Base-by-base conservation (phyloP, 2,888 invertebrate genomes). In the Agrotis exclamationis region DNA sequence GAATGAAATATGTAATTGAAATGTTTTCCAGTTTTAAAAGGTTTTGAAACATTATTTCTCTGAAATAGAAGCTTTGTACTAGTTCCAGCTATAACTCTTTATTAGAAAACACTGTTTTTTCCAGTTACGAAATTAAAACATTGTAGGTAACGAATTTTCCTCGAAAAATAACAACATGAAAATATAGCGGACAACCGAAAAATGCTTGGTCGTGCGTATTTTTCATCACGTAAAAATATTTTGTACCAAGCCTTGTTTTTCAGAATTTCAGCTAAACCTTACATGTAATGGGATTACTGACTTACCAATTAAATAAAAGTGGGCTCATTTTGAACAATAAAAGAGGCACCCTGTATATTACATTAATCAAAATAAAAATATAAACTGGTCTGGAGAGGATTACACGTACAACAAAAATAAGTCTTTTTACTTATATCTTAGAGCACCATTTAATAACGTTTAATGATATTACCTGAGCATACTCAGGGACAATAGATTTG, bases 401-500 rank as follows among this genome's bases (percentile, higher is more conserved):
- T 75, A 78, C 20, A 22, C 24, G 13, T 48, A 14, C 51, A 70
- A 33, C 14, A 53, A 80, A 78, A 68, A 45, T 33, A n/a, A 28
- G 47, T 53, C 6, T 33, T 64, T 20, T 62, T 50, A 48, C 59
- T 44, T 67, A 50, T 20, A 53, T 44, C 69, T 57, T 39, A 58
- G 53, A 48, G 62, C 28, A 28, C 51, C 11, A 48, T 82, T 79
- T 79, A 78, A 74, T 74, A 78, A 24, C 45, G 47, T 66, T 53
- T 74, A 69, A 71, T 79, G 28, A 67, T 62, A 78, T 78, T 83
- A 80, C 85, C 84, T 83, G 78, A 65, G 44, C 53, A 62, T 63
- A 62, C 48, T 33, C 57, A 53, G 51, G 74, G 33, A 85, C 83
- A 83, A 83, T 77, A 71, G 60, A 71, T 62, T 64, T 39, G 22